These are phyloP conservation scores for Eurytemora carolleeae DNA, from an alignment of 1,140 invertebrate genomes.

Conservation along the genomic window DNA sequence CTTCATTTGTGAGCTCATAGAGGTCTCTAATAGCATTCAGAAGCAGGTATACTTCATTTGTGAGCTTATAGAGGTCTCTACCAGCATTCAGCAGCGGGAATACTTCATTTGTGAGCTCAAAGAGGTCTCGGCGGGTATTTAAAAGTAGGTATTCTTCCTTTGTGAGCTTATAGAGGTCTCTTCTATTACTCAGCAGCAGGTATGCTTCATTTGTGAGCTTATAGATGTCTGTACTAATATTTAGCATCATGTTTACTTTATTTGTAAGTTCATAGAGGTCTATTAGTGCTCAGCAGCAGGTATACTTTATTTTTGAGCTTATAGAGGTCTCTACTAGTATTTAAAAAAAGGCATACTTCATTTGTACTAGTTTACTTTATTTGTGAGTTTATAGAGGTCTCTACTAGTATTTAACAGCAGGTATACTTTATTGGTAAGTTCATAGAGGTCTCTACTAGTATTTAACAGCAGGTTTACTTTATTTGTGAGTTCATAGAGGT, in stretches of 20 bases:
- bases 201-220: no score
- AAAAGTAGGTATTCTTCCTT: no score
- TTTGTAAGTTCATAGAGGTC: constrained; percentile 87
- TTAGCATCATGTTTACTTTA: constrained; percentile 82
- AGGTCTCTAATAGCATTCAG: constrained; percentile 86
- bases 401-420: constrained; percentile 90
- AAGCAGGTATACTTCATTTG: constrained; percentile 48
- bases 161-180: no score
- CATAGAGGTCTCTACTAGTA: constrained; percentile 91
- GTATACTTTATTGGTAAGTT: constrained; percentile 47
- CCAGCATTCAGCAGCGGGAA: constrained; percentile 82
- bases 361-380: no score
- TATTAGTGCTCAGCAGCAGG: constrained; percentile 90
- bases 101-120: constrained; percentile 56
- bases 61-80: constrained; percentile 90
- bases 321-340: no score
- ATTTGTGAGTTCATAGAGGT: constrained; percentile 91
- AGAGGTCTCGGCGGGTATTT: no score
- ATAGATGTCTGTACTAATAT: no score
- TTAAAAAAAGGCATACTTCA: no score
- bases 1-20: constrained; percentile 90
- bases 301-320: no score
- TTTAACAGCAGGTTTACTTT: constrained; percentile 86
- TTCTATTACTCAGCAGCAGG: no score
- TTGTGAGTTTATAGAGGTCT: constrained; percentile 87